Evolutionary conservation across 2,888 invertebrate species (phyloP).

Genomic region (Ceramica pisi): DNA sequence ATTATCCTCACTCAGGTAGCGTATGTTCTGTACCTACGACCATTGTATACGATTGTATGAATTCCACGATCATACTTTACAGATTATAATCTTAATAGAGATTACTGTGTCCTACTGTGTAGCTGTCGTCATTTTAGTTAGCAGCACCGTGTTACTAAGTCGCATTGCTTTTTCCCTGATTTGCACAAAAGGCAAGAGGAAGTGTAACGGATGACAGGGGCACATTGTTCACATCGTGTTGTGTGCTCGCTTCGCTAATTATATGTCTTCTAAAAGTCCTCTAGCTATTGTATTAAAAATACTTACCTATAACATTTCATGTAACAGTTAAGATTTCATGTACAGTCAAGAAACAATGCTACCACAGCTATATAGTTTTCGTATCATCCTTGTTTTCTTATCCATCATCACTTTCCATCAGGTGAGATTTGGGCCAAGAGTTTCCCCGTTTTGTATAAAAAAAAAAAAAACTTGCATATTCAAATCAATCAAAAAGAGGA

Average conservation of each 20-base stretch:
- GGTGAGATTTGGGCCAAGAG: too few relatives aligned
- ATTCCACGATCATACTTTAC: conserved; percentile 39
- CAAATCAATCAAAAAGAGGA: background rate
- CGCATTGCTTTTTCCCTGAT: conserved; percentile 28
- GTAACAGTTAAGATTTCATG: background rate
- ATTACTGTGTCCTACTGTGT: conserved; percentile 51
- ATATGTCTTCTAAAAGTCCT: conserved; percentile 11
- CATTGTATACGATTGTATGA: conserved; percentile 14
- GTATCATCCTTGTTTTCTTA: background rate
- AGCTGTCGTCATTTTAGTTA: conserved; percentile 51
- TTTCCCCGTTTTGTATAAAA: too few relatives aligned
- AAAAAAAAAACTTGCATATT: background rate
- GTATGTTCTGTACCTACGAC: background rate
- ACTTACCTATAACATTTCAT: conserved; percentile 3
- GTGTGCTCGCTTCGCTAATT: conserved; percentile 30
- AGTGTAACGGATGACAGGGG: conserved; percentile 15
- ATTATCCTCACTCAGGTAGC: conserved; percentile 15
- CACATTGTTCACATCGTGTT: conserved; percentile 37
- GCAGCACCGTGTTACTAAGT: conserved; percentile 29
- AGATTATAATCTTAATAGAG: conserved; percentile 43
- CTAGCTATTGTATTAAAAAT: background rate
- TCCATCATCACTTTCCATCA: too few relatives aligned
- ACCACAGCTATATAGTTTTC: background rate
- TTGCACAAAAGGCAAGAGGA: conserved; percentile 21
- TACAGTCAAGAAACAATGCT: background rate